Conservation (phyloP, 2,113 vertebrate genomes). For the Parotia lawesii region DNA sequence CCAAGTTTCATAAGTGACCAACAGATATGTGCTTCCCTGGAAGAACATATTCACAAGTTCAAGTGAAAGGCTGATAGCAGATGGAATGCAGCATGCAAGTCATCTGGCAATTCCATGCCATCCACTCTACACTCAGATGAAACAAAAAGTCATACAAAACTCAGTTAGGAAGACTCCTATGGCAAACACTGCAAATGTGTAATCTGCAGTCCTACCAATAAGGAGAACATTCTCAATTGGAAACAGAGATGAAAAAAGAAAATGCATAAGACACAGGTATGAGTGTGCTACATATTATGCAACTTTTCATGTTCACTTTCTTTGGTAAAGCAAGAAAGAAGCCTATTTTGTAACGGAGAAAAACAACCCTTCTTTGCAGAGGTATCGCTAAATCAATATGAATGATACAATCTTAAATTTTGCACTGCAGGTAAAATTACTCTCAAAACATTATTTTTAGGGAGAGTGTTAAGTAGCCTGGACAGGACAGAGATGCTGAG, state of each 20-base stretch:
- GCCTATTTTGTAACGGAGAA: neutral
- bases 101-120: neutral
- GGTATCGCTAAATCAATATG: neutral
- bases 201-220: neutral
- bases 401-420: neutral
- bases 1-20: neutral
- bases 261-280: neutral
- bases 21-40: fast-evolving
- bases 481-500: neutral
- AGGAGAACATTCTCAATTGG: neutral
- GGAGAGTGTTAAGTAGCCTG: neutral
- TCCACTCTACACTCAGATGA: neutral
- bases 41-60: neutral
- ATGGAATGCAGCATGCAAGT: neutral
- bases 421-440: neutral
- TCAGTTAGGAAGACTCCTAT: neutral
- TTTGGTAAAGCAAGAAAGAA: neutral
- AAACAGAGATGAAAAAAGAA: neutral
- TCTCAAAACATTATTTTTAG: neutral
- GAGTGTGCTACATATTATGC: neutral
- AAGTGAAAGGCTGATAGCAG: neutral
- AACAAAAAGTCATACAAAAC: neutral
- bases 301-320: neutral
- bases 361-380: neutral
- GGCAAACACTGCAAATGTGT: fast-evolving